phyloP scores from a whole-genome alignment of 1,140 invertebrate species.

The Epicauta chinensis region DNA sequence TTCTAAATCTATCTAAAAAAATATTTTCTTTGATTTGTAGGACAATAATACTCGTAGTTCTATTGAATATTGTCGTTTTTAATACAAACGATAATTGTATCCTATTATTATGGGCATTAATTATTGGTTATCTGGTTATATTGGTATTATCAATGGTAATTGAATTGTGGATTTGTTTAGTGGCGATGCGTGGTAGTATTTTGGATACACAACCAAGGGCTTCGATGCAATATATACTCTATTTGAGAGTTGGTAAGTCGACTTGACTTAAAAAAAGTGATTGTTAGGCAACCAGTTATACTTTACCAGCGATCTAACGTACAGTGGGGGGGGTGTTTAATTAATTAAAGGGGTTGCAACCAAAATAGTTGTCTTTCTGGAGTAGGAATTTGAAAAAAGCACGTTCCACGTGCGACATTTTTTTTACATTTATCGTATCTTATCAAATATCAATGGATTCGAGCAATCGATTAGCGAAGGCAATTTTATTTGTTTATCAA shows the following conservation, averaged over 20 bases:
- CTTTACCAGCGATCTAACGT: no score
- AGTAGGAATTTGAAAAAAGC: no score
- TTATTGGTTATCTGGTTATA: slow-evolving; percentile 66
- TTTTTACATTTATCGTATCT: no score
- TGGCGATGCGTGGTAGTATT: slow-evolving; percentile 78
- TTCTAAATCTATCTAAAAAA: neutral
- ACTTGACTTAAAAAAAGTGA: no score
- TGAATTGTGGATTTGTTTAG: slow-evolving; percentile 66
- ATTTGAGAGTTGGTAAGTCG: slow-evolving; percentile 71
- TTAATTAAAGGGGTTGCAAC: no score
- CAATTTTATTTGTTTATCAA: no score
- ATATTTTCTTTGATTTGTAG: slow-evolving; percentile 44
- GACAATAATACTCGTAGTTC: slow-evolving; percentile 50
- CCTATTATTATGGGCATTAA: slow-evolving; percentile 58
- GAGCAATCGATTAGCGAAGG: no score
- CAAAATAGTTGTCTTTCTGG: no score
- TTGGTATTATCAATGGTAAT: slow-evolving; percentile 57
- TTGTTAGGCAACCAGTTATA: no score
- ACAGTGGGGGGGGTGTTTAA: no score
- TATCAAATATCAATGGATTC: no score
- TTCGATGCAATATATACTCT: slow-evolving; percentile 77
- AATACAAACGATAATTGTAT: slow-evolving; percentile 54
- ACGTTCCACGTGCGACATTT: no score
- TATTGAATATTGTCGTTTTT: slow-evolving; percentile 56
- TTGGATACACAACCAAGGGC: slow-evolving; percentile 65